Base-by-base conservation (phyloP, 2,888 invertebrate species). In the Disparrhopalites patrizii region DNA sequence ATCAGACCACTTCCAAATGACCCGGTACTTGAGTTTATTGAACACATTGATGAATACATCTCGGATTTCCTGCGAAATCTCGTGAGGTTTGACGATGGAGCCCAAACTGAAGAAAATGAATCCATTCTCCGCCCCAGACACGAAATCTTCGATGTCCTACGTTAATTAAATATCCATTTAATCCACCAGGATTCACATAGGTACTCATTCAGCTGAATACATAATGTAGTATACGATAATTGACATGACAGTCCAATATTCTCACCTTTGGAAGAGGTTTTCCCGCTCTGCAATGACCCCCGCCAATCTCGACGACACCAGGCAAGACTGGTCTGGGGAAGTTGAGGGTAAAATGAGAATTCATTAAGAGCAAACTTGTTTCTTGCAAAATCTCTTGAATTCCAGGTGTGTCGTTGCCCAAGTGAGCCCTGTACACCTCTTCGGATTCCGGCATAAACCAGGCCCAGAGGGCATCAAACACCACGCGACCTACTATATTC, bases 361-460 rank as follows among this genome's bases (percentile, higher is more conserved):
- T 76, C 36, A 68, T 68, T 25, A 76, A 60, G 1, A 76, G 57
- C 30, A 76, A 63, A 54, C 71, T 73, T 5, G 67, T 67, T 62
- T 74, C 71, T 36, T 51, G 54, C 28, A 71, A 68, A 43, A 76
- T 70, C 51, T 74, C 74, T 28, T 51, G 13, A 38, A 68, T 47
- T n/a, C 61, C 52, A 4, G 75, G 73, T n/a, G 70, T 28, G 28
- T 71, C 60, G 43, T 40, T 5, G 4, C 67, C 67, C 15, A 72
- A 82, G 72, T 79, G 79, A 66, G 80, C 67, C 8, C 65, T 50
- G 40, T 57, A 55, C 20, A 67, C 8, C 31, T 27, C 33, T 27
- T 66, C 60, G 13, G 13, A 33, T 23, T 5, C 27, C 3, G 18
- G 30, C 4, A 33, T 8, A 18, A 28, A 20, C 25, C 27, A 20